Conservation (phyloP, 2,113 vertebrate species). For the Oryzias javanicus region DNA sequence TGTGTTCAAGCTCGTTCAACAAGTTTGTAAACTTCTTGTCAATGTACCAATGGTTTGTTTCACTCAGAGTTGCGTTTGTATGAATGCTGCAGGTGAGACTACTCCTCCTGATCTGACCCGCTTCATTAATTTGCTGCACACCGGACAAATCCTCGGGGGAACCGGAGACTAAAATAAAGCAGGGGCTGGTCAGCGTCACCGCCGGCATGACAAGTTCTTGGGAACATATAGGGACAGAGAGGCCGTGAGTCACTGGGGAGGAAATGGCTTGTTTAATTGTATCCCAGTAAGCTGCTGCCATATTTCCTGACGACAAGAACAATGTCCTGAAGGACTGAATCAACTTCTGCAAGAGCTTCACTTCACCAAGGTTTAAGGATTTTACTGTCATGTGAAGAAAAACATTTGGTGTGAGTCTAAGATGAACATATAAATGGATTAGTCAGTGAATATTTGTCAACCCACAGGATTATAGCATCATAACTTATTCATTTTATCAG, state of each 20-base stretch:
- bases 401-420: too few species aligned
- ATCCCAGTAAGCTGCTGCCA: conserved; percentile 39
- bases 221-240: conserved; percentile 46
- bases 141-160: too few species aligned
- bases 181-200: conserved; percentile 51
- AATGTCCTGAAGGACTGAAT: conserved; percentile 19
- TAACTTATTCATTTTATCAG: too few species aligned
- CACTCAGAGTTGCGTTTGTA: conserved; percentile 30
- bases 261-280: conserved; percentile 62
- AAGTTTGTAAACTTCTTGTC: background rate
- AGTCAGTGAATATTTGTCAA: too few species aligned
- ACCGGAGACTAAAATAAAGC: too few species aligned
- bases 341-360: background rate
- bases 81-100: conserved; percentile 20
- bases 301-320: conserved; percentile 53
- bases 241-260: conserved; percentile 51
- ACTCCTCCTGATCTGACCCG: background rate
- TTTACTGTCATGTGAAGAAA: background rate
- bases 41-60: conserved; percentile 8
- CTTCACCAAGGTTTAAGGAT: background rate
- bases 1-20: background rate
- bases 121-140: background rate
- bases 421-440: too few species aligned
- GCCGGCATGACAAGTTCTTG: conserved; percentile 49
- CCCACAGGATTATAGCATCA: too few species aligned